Evolutionary conservation across 1,140 invertebrate species (phyloP).

Genomic region (Arctopsyche grandis): DNA sequence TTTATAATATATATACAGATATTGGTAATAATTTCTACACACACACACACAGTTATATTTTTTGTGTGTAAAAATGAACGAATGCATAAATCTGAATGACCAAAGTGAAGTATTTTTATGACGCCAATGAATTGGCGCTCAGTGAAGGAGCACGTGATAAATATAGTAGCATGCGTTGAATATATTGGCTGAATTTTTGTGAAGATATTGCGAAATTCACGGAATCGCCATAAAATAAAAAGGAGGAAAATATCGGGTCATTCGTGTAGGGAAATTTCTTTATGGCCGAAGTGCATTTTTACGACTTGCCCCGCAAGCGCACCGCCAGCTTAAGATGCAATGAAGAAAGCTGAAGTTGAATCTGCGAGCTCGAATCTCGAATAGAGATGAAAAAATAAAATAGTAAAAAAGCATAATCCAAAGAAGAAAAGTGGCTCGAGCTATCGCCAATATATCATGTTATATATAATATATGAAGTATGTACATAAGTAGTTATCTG

Average conservation of each 20-base stretch:
- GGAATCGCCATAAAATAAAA: constrained; percentile 1
- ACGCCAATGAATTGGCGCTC: no score
- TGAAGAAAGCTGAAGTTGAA: constrained; percentile 27
- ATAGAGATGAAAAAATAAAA: constrained; percentile 1
- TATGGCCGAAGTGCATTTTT: constrained; percentile 37
- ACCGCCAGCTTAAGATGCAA: constrained; percentile 28
- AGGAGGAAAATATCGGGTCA: not conserved
- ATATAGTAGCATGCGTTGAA: not conserved
- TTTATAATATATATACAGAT: no score
- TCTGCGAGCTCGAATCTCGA: not conserved
- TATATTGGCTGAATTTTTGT: not conserved
- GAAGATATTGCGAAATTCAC: constrained; percentile 1
- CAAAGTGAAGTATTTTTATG: no score
- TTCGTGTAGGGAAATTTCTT: constrained; percentile 23
- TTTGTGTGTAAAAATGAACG: no score
- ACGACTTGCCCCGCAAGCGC: constrained; percentile 23
- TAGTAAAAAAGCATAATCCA: not conserved
- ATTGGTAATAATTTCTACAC: no score
- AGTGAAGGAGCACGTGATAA: not conserved
- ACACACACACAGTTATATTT: no score
- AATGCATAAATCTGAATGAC: no score
- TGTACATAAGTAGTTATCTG: no score
- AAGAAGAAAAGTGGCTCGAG: not conserved
- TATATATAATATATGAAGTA: no score
- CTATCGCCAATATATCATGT: not conserved